phyloP scores from a whole-genome alignment of 2,113 vertebrate species.

The Deroptyus accipitrinus region DNA sequence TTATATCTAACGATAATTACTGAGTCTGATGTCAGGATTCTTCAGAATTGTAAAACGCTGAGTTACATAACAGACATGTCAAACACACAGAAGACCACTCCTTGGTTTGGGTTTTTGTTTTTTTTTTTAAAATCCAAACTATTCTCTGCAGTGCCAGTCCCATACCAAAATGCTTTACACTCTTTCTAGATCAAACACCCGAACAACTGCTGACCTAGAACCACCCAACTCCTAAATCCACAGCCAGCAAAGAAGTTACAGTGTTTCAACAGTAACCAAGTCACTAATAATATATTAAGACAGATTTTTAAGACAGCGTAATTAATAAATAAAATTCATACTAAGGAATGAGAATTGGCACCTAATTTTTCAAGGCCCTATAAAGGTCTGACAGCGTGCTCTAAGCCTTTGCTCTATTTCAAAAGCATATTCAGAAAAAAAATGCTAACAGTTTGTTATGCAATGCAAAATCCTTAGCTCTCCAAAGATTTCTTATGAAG shows the following conservation, averaged over 20 bases:
- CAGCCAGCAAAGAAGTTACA: fast-evolving
- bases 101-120: not conserved
- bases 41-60: not conserved
- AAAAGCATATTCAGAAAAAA: not conserved
- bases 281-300: not conserved
- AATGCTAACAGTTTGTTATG: not conserved
- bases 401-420: not conserved
- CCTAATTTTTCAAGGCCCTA: not conserved
- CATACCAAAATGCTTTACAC: not conserved
- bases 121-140: not conserved
- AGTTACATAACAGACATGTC: fast-evolving
- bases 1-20: not conserved
- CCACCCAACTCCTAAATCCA: not conserved
- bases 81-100: not conserved
- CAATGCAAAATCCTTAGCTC: not conserved
- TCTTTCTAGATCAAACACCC: not conserved
- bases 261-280: not conserved
- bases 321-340: not conserved
- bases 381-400: not conserved
- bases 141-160: not conserved
- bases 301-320: not conserved
- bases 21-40: not conserved
- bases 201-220: not conserved
- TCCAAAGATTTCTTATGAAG: not conserved
- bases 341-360: not conserved